These are phyloP conservation scores for Drosophila anceps DNA, from an alignment of 2,888 invertebrate species.

Conservation along the genomic window DNA sequence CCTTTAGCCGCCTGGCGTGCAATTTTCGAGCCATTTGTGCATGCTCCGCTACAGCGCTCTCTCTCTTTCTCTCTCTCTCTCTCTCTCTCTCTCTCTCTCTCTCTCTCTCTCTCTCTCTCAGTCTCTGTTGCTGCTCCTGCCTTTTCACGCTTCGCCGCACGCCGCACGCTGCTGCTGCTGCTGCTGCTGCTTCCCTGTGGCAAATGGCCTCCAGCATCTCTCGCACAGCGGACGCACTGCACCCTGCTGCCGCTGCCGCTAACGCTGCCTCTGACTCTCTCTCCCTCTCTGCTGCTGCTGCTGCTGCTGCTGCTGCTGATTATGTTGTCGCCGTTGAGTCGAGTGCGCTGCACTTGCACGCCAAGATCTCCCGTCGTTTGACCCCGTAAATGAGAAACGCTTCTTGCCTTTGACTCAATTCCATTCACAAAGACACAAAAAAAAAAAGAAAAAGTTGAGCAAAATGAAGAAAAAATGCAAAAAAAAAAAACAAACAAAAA, in stretches of 20 bases:
- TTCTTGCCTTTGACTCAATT: conserved; percentile 15
- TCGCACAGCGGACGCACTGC: conserved; percentile 59
- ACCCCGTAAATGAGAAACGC: conserved; percentile 42
- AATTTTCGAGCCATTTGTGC: conserved; percentile 75
- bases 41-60: conserved; percentile 10
- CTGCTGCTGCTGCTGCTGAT: conserved; percentile 54
- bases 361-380: conserved; percentile 46
- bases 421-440: conserved; percentile 42
- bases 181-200: conserved; percentile 31
- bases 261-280: conserved; percentile 26
- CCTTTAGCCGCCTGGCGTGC: conserved; percentile 62
- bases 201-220: conserved; percentile 58
- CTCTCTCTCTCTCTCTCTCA: background rate
- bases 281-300: background rate
- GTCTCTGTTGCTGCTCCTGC: conserved; percentile 30
- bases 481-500: conserved; percentile 14
- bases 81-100: conserved; percentile 7
- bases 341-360: conserved; percentile 61
- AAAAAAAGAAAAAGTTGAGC: background rate
- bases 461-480: conserved; percentile 20
- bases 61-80: background rate
- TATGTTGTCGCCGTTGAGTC: conserved; percentile 64
- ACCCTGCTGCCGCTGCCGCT: conserved; percentile 58
- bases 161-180: conserved; percentile 31
- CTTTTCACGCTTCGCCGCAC: conserved; percentile 69